A percentile compares a stretch with the other conserved stretches of the same genome.
Evolutionary conservation across 2,888 invertebrate species (phyloP).

Genomic region (Norana najaformis): DNA sequence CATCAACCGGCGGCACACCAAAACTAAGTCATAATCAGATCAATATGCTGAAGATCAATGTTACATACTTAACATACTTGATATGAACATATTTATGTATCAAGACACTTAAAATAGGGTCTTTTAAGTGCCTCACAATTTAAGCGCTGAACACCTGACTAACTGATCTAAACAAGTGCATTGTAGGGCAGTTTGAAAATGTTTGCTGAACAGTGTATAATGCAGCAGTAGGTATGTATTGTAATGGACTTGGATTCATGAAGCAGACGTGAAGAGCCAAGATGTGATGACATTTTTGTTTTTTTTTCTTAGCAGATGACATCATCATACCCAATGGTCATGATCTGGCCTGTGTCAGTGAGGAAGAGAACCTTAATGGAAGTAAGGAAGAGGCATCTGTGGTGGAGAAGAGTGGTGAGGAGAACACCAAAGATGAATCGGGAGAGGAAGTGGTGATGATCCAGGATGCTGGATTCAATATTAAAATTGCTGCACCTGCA

Average conservation of each 20-base stretch:
- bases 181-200: not conserved
- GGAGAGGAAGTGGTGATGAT: conserved; percentile 50
- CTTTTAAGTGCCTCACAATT: not conserved
- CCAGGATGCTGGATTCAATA: conserved; percentile 67
- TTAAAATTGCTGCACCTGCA: conserved; percentile 90
- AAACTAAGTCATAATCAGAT: too few relatives aligned
- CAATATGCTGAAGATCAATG: too few relatives aligned
- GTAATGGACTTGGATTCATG: not conserved
- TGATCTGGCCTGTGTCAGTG: not conserved
- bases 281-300: not conserved
- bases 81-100: not conserved
- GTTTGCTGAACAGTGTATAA: not conserved
- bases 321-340: conserved; percentile 22
- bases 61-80: too few relatives aligned
- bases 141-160: not conserved
- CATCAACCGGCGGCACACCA: too few relatives aligned
- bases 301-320: not conserved
- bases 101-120: not conserved
- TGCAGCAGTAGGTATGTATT: not conserved
- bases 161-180: not conserved
- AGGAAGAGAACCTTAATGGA: not conserved
- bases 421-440: not conserved
- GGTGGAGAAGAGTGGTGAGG: not conserved
- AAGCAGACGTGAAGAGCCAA: not conserved
- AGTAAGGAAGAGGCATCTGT: not conserved